Evolutionary conservation across 1,140 invertebrate genomes (phyloP).

Genomic region (Archivesica marissinica): DNA sequence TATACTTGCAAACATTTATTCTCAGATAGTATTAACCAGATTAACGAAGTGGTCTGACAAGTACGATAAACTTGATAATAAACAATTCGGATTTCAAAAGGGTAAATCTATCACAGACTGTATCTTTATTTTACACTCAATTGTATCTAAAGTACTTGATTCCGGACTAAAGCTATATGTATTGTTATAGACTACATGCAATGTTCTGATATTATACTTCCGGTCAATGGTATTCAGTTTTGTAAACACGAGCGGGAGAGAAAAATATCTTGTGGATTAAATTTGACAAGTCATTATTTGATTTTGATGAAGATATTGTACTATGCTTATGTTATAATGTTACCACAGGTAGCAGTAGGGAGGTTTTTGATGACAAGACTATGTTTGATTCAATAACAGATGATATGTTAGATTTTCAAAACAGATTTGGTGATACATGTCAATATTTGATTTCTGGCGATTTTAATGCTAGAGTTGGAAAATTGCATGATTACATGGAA

Average conservation of each 20-base stretch:
- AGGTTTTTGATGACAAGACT: background rate
- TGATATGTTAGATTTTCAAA: too few relatives aligned
- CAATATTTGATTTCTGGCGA: conserved; percentile 2
- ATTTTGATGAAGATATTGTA: background rate
- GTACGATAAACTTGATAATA: background rate
- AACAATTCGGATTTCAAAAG: conserved; percentile 16
- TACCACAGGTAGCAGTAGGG: background rate
- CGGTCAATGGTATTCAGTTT: too few relatives aligned
- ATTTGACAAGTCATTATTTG: background rate
- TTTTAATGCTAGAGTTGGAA: conserved; percentile 3
- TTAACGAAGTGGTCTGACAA: background rate
- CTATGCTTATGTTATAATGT: conserved; percentile 16
- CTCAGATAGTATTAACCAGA: background rate
- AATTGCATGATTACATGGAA: background rate
- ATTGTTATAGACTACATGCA: too few relatives aligned
- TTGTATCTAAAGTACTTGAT: background rate
- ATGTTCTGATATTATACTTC: too few relatives aligned
- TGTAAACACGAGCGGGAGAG: too few relatives aligned
- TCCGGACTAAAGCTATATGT: background rate
- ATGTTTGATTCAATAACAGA: conserved; percentile 11
- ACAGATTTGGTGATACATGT: background rate
- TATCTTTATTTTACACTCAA: conserved; percentile 3
- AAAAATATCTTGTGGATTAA: conserved; percentile 4
- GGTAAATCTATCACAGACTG: conserved; percentile 1
- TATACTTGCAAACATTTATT: background rate